Evolutionary conservation across 1,140 invertebrate genomes (phyloP), one percentile per base, ranked within the genome.

Genomic region (Dreissena rostriformis): DNA sequence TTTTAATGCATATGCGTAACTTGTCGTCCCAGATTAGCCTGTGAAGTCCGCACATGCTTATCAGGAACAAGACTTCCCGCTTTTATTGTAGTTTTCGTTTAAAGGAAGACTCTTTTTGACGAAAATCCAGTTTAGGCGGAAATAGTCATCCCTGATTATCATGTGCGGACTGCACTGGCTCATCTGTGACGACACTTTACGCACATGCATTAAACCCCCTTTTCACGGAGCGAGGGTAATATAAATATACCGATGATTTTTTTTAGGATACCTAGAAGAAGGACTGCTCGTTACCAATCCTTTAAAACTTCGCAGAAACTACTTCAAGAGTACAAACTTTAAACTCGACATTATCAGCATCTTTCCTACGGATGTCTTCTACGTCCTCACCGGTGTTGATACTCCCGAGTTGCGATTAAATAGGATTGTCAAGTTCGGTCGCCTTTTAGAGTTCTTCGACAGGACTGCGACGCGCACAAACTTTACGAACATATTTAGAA

Each of bases 381-480:
- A 98, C 90, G 93, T 97, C 39, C 95, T 92, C 2, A 89, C 96
- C 8, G 91, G 93, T 11, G 86, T 92, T 24, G 88, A 70, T 91
- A 94, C 86, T 55, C 92, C 91, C 88, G 91, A 86, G 90, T 96
- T 98, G 55, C 95, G 98, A 52, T 93, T 98, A 28, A 99, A 99
- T 94, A 95, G 98, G 77, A 94, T 99, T 17, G 94, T 98, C 70
- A 95, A 96, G 76, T 93, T 97, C 17, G 96, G 96, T 17, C 95
- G 98, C 73, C 95, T 98, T 93, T 95, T 87, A 28, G 97, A 98
- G 93, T 99, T 97, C 95, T 98, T 98, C 92, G 97, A 98, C 92
- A 95, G 97, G 85, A 98, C 97, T 10, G 98, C 99, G 93, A 98
- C 97, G 0, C 95, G 97, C 74, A 98, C 97, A 10, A 97, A 96